Evolutionary conservation across 2,797 vertebrate genomes (phyloP), one percentile per base, ranked within the genome.

Genomic region (Picus viridis): DNA sequence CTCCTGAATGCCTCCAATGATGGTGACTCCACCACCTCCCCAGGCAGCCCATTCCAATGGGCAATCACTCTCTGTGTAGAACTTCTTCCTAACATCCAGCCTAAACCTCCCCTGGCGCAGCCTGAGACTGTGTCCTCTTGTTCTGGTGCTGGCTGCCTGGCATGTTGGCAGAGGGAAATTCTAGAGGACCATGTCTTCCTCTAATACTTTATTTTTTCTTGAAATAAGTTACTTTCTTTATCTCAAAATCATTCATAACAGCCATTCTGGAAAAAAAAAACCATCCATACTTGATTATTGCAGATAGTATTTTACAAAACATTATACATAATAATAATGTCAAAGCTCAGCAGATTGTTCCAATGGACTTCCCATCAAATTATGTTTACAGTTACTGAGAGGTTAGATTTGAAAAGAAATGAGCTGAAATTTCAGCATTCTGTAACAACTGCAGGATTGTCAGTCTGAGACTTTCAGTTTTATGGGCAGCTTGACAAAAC

Each of bases 361-460:
- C 76, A 86, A 91, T 78, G 82, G 92, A 86, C 76, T 91, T 89
- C 81, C 49, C 57, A 94, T 86, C 77, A 83, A 93, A 78, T 88
- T 86, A 91, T 41, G 41, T 86, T 92, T 86, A 95, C 82, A 92
- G 68, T 82, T 94, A 92, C 67, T n/a, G 51, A 74, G 87, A 91
- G 81, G 34, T 86, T 73, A 86, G 82, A 70, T 75, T 64, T 86
- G 69, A 67, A 83, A 89, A 90, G 51, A 75, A 94, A 94, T 85
- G 79, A 96, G 68, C 51, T 86, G 73, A 88, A 58, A 86, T 92
- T 95, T 92, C 86, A 83, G 51, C 64, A 71, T 88, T 91, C 64
- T 68, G 23, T 56, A 61, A 53, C 74, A 93, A 93, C 16, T 74
- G 65, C 41, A 86, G 45, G 73, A 81, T 88, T 90, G 92, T 87